A percentile compares a stretch with the other conserved stretches of the same genome.
Evolutionary conservation across 2,888 invertebrate species (phyloP).

Genomic region (Ennomos quercinarius): DNA sequence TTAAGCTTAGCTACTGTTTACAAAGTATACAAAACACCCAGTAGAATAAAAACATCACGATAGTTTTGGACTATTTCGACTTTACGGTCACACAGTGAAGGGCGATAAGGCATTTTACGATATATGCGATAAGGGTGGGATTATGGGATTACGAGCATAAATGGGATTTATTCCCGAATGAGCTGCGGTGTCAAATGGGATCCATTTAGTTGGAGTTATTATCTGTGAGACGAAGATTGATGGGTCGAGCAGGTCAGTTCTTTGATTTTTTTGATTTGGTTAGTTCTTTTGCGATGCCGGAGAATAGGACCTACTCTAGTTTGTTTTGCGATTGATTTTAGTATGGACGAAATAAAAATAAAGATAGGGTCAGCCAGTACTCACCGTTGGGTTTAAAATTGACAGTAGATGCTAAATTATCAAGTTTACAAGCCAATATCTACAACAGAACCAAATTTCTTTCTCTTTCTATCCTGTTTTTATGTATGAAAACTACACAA

Average conservation of each 20-base stretch:
- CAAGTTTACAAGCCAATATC: too few species aligned
- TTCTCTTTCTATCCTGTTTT: too few species aligned
- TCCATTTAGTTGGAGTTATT: constrained; percentile 29
- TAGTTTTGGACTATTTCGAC: constrained; percentile 3
- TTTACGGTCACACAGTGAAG: constrained; percentile 11
- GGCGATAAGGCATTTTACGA: constrained; percentile 9
- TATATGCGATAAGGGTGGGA: constrained; percentile 14
- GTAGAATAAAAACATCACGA: constrained; percentile 2
- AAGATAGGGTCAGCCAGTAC: too few species aligned
- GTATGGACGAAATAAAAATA: too few species aligned
- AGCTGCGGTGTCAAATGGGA: constrained; percentile 27
- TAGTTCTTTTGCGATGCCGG: too few species aligned
- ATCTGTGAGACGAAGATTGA: constrained; percentile 12
- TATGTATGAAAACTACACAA: too few species aligned
- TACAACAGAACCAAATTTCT: too few species aligned
- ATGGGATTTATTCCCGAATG: constrained; percentile 35
- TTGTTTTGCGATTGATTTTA: too few species aligned
- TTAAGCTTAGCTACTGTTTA: background rate
- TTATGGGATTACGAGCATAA: constrained; percentile 31
- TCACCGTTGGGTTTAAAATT: too few species aligned
- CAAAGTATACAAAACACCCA: background rate
- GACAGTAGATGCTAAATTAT: too few species aligned
- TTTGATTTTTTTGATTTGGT: too few species aligned
- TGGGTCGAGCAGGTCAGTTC: background rate
- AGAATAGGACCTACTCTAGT: too few species aligned